A percentile compares a stretch with the other conserved stretches of the same genome.
These are phyloP conservation scores for Calameuta pallipes DNA, from an alignment of 2,888 invertebrate genomes.

Conservation along the genomic window DNA sequence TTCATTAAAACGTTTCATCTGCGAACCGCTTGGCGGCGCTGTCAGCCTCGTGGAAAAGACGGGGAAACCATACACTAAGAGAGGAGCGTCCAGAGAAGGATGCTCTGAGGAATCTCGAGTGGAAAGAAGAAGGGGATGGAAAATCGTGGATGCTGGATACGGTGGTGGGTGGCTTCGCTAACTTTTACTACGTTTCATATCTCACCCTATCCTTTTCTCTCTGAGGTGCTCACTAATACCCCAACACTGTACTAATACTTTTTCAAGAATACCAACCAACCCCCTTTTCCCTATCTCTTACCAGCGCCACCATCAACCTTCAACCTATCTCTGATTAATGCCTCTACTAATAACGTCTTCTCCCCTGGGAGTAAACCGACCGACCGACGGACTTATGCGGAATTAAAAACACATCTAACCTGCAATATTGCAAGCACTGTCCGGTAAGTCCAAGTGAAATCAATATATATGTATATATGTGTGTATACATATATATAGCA, in stretches of 20 bases:
- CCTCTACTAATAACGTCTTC: slow-evolving; percentile 64
- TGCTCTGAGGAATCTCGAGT: not conserved
- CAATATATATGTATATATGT: not conserved
- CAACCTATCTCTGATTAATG: slow-evolving; percentile 59
- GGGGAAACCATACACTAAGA: not conserved
- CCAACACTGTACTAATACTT: not conserved
- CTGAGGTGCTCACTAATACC: not conserved
- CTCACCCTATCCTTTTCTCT: slow-evolving; percentile 33
- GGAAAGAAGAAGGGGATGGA: slow-evolving; percentile 4
- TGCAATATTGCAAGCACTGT: slow-evolving; percentile 10
- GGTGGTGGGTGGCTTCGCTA: slow-evolving; percentile 31
- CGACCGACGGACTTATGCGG: slow-evolving; percentile 57
- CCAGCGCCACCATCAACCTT: not conserved
- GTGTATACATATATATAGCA: no score
- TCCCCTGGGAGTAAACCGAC: slow-evolving; percentile 48
- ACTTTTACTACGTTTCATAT: slow-evolving; percentile 49
- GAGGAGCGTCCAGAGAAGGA: not conserved
- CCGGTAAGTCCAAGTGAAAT: not conserved
- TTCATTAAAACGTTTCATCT: slow-evolving; percentile 63
- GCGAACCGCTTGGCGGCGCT: slow-evolving; percentile 51
- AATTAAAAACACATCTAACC: slow-evolving; percentile 60
- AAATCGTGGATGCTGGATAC: slow-evolving; percentile 11
- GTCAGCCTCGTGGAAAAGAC: slow-evolving; percentile 26
- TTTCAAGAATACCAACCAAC: slow-evolving; percentile 17
- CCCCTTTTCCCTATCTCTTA: slow-evolving; percentile 25